These are phyloP conservation scores for Muricea muricata DNA, from an alignment of 92 coral and sea anemone genomes.

Conservation along the genomic window DNA sequence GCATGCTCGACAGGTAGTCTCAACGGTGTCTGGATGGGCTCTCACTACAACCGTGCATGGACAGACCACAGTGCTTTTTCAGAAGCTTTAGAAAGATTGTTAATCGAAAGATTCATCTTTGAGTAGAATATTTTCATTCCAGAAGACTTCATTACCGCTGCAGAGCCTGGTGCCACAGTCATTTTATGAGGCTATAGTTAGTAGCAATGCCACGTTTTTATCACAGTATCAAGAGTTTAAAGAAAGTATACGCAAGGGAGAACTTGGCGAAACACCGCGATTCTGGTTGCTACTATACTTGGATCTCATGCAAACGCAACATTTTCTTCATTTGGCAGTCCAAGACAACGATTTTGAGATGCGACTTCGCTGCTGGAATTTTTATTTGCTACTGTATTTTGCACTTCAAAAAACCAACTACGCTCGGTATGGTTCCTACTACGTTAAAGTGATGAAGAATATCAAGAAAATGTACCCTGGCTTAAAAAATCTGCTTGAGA, in stretches of 20 bases:
- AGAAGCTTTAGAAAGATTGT: slow-evolving; percentile 18
- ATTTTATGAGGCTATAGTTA: background rate
- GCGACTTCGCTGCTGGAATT: no score
- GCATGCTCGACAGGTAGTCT: background rate
- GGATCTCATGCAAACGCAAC: background rate
- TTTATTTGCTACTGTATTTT: background rate
- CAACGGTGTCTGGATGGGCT: background rate
- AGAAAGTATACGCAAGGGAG: background rate
- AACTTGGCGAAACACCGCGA: background rate
- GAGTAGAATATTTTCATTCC: background rate
- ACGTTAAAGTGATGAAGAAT: background rate
- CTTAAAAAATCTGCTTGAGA: background rate
- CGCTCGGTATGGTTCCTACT: background rate
- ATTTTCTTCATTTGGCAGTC: slow-evolving; percentile 1
- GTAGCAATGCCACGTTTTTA: no score
- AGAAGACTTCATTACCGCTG: background rate
- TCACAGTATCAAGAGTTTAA: no score
- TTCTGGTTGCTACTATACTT: no score
- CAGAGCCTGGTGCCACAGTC: no score
- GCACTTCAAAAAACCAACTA: background rate
- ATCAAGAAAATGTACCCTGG: background rate
- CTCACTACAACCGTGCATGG: slow-evolving; percentile 11
- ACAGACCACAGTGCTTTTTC: background rate
- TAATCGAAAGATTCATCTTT: background rate
- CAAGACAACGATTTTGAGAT: slow-evolving; percentile 5